Base-by-base conservation (phyloP, 2,113 vertebrate genomes). In the Pungitius pungitius region DNA sequence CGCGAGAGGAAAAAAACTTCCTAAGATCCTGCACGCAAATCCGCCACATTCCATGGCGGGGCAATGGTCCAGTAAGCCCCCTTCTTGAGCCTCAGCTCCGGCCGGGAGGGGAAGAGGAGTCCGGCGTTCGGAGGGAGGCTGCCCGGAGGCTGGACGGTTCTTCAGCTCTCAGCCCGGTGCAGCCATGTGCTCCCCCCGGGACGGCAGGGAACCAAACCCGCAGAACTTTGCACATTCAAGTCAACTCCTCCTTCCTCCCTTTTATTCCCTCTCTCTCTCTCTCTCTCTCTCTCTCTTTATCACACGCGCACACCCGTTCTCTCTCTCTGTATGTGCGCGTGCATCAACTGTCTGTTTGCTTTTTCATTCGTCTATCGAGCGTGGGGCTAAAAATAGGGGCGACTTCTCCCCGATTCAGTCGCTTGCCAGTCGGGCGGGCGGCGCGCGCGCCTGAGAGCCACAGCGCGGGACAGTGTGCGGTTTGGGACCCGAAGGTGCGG, bases 1-100 rank as follows among this genome's bases (percentile, higher is more conserved):
- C 75, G 76, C 43, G 15, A 69, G 75, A 84, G 45, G 24, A 81
- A 75, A 84, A 84, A 84, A 85, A 58, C 73, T 73, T 85, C 89
- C 84, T 69, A 73, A 47, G 35, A 79, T 77, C 88, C 83, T 59
- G 57, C 45, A 47, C 20, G 55, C 64, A 78, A 67, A 75, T 69
- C 54, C 75, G 56, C 78, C 57, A 79, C 88, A 89, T 92, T 92
- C 93, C 93, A 93, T 92, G 45, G 59, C 70, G 64, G 75, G 84
- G 67, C 42, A 83, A 83, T 72, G 73, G 84, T 88, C 62, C 83
- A 33, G 63, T 77, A 70, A 88, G 87, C 85, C 80, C 80, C 73
- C 85, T 77, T 77, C 75, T 74, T 58, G 15, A 81, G 80, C 84
- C 74, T 61, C 68, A 62, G 62, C 80, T 80, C 78, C 58, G 58